Evolutionary conservation across 2,888 invertebrate genomes (phyloP), one percentile per base, ranked within the genome.

Genomic region (Pyrrhosoma nymphula): DNA sequence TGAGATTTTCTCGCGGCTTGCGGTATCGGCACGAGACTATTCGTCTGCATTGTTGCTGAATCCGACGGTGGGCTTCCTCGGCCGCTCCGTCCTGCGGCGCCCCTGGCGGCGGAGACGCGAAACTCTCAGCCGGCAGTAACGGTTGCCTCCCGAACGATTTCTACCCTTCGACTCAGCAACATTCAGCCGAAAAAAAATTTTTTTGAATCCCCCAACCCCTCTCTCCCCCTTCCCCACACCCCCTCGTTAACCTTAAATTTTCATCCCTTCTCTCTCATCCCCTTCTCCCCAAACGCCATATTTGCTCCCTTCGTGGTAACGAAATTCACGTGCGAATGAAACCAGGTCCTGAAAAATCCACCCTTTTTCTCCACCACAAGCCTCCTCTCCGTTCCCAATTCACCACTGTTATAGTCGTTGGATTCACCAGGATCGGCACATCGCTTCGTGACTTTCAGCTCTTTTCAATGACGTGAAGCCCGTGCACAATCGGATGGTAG

Each of bases 201-300:
- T 47, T 95, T 75, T 96, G 96, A 96, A 96, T 96, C 96, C 96
- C 96, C 96, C 96, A 96, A 96, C 96, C 96, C 96, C 39, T 39
- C 60, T 63, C 39, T 1, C 26, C 30, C 39, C 91, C 35, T 35
- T 47, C 47, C n/a, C 20, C 89, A 20, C 39, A 16, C 12, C 26
- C 63, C 75, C 55, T 39, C 12, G 26, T 55, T 26, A 47, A 60
- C 95, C 90, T 89, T 47, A 88, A 75, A n/a, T 82, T 56, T 63
- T 10, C 60, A 47, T 88, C 89, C 90, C 47, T 20, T 90, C 95
- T 69, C 88, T 95, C 95, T 69, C 89, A 39, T 69, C 89, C 95
- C 30, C 95, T 88, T 69, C 95, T 56, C 95, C 8, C 47, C 47
- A 47, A 56, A 91, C 56, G 95, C 95, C 88, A 69, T 89, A 95